These are phyloP conservation scores for Rhea americana DNA, from an alignment of 2,113 vertebrate genomes.

Conservation along the genomic window DNA sequence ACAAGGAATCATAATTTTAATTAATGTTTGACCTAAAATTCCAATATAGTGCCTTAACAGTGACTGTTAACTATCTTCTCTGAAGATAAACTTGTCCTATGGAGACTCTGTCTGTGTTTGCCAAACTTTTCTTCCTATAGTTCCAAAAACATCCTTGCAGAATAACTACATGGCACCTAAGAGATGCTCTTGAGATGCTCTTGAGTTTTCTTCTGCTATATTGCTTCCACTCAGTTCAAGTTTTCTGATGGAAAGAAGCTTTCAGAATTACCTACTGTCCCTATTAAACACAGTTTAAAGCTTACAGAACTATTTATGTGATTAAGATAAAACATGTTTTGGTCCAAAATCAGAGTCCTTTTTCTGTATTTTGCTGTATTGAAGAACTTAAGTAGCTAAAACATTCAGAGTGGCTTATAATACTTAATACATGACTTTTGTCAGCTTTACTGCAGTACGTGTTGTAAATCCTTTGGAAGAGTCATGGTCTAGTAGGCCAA, in stretches of 20 bases:
- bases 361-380: background rate
- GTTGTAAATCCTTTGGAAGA: constrained; percentile 32
- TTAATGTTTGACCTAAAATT: background rate
- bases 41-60: background rate
- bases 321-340: background rate
- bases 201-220: background rate
- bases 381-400: background rate
- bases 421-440: constrained; percentile 18
- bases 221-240: background rate
- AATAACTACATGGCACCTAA: background rate
- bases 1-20: background rate
- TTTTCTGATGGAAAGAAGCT: background rate
- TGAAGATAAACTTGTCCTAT: background rate
- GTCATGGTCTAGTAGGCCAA: constrained; percentile 33
- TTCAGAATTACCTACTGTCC: background rate
- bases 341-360: background rate
- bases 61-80: background rate
- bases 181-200: background rate
- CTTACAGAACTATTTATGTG: background rate
- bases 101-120: background rate
- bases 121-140: background rate
- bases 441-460: constrained; percentile 8
- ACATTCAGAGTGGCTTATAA: constrained; percentile 3
- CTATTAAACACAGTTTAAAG: background rate
- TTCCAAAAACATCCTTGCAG: background rate